A percentile compares a stretch with the other conserved stretches of the same genome.
Evolutionary conservation across 2,113 vertebrate genomes (phyloP).

Genomic region (Romanogobio albipinnatus): DNA sequence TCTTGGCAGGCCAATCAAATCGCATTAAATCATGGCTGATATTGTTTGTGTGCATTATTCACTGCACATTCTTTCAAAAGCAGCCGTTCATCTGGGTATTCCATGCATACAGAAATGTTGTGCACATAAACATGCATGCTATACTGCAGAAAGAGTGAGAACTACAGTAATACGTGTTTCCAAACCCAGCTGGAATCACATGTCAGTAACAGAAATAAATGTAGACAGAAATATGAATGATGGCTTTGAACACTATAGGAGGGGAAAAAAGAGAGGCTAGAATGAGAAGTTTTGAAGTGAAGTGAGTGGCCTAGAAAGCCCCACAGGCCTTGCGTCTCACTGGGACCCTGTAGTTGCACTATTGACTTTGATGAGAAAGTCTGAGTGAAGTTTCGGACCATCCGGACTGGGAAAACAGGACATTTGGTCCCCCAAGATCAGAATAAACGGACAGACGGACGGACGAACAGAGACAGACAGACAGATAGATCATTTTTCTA

Average conservation of each 20-base stretch:
- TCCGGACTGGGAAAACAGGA: background rate
- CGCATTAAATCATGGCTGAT: background rate
- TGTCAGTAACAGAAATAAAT: background rate
- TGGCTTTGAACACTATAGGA: conserved; percentile 11
- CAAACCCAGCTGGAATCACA: background rate
- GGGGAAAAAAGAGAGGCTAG: background rate
- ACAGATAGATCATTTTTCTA: too few species aligned
- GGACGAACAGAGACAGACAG: too few species aligned
- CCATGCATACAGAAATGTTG: background rate
- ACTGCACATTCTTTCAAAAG: background rate
- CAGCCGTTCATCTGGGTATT: background rate
- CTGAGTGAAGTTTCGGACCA: conserved; percentile 1
- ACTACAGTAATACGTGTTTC: background rate
- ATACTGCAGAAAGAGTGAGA: background rate
- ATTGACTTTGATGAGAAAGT: conserved; percentile 15
- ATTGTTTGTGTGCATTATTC: background rate
- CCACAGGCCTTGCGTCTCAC: background rate
- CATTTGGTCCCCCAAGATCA: background rate
- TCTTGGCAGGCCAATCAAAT: background rate
- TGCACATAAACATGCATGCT: background rate
- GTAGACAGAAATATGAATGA: conserved; percentile 21
- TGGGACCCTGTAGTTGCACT: background rate
- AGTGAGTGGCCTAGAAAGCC: background rate
- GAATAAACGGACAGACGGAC: background rate
- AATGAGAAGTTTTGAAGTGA: conserved; percentile 1